Conservation (phyloP, 2,113 vertebrate genomes). For the Ailurus styani region DNA sequence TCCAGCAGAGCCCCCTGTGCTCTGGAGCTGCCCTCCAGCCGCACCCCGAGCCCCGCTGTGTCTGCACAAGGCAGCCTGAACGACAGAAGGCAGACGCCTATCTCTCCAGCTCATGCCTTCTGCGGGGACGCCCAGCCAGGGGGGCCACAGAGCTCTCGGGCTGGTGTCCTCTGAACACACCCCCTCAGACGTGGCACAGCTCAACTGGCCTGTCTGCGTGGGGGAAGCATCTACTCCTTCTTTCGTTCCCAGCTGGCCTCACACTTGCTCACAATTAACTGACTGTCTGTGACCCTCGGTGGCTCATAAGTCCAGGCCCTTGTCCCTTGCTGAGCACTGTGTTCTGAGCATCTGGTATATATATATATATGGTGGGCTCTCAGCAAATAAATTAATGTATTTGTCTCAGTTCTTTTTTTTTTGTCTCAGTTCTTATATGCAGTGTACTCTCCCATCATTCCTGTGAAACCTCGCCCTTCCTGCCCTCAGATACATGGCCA, state of each 20-base stretch:
- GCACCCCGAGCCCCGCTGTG: neutral
- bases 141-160: neutral
- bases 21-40: neutral
- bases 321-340: too few relatives aligned
- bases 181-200: neutral
- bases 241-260: neutral
- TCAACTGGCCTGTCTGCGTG: too few relatives aligned
- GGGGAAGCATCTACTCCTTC: neutral
- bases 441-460: neutral
- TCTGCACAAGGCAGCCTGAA: too few relatives aligned
- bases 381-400: neutral
- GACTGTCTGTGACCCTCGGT: too few relatives aligned
- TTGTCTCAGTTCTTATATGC: neutral
- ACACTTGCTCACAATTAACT: neutral
- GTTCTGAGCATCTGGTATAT: neutral
- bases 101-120: neutral
- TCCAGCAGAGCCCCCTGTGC: neutral
- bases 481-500: neutral
- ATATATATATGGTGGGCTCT: too few relatives aligned
- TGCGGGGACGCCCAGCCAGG: rapidly evolving
- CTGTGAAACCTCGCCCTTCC: neutral
- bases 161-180: rapidly evolving
- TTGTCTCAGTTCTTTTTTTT: neutral
- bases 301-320: neutral
- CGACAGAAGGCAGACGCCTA: neutral